Base-by-base conservation (phyloP, 2,113 vertebrate species). In the Sclerurus mexicanus region DNA sequence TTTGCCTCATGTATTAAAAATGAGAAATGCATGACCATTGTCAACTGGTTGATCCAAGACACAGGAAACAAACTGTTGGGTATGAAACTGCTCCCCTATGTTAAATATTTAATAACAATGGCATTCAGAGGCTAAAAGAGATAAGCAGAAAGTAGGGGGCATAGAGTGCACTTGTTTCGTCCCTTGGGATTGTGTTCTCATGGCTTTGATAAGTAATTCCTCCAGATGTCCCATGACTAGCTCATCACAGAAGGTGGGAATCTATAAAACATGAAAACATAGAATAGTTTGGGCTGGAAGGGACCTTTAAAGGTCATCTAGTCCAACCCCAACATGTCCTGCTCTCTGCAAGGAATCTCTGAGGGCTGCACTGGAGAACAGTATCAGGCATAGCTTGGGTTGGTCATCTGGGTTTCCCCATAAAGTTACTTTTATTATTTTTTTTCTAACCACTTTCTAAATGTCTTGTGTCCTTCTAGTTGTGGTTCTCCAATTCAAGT, bases 401-500 rank as follows among this genome's bases (percentile, higher is more conserved):
- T 89, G 81, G n/a, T 82, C 72, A 86, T 52, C 27, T 91, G 63
- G 28, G 66, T 89, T 90, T 89, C 44, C 30, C 44, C 31, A 22
- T 87, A 7, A 75, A 91, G 40, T 72, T 87, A 37, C 53, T 73
- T 73, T 15, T 33, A 14, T 40, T 28, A 11, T 49, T 79, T 44
- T 49, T 62, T 35, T 27, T 42, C 76, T 97, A 90, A 98, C 47
- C 13, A 23, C 30, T 40, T 92, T 79, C 42, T 84, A 84, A 90
- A 84, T 88, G 23, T 81, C 72, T 82, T 97, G 58, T 97, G 90
- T 97, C 67, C 91, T 87, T 87, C 69, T 96, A 99, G 99, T 96
- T 99, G 99, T 87, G 99, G 99, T n/a, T 96, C 98, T 86, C 98
- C 99, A 20, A 77, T 97, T 79, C 98, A 97, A 62, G 94, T 97